These are phyloP conservation scores for Ditula angustiorana DNA, from an alignment of 2,888 invertebrate genomes.

Conservation along the genomic window DNA sequence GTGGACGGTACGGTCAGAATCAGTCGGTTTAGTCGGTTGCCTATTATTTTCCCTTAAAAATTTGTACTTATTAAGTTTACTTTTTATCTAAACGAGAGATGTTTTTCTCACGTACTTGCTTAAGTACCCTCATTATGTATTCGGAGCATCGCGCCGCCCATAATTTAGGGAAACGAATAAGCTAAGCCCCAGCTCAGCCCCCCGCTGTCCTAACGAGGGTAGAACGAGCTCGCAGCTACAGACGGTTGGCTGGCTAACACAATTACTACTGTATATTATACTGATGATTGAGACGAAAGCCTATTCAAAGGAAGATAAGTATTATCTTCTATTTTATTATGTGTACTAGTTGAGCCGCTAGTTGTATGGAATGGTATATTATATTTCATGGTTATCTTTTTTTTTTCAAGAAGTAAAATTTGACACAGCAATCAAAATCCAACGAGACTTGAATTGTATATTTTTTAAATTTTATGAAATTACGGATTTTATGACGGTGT, in stretches of 20 bases:
- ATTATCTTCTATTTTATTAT: not conserved
- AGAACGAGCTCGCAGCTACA: not conserved
- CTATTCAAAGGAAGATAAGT: not conserved
- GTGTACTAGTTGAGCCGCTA: too few relatives aligned
- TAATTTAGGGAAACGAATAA: conserved; percentile 29
- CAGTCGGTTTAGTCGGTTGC: too few relatives aligned
- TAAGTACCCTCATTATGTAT: conserved; percentile 22
- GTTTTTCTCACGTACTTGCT: conserved; percentile 5
- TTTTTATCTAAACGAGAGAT: not conserved
- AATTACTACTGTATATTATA: conserved; percentile 1
- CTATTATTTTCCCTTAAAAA: not conserved
- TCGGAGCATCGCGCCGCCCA: conserved; percentile 25
- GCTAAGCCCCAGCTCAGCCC: conserved; percentile 9
- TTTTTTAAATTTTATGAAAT: too few relatives aligned
- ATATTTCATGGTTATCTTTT: too few relatives aligned
- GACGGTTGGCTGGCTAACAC: conserved; percentile 4
- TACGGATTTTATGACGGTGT: too few relatives aligned
- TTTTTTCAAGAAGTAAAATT: too few relatives aligned
- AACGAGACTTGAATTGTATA: too few relatives aligned
- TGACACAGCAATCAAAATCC: too few relatives aligned
- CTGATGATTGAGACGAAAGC: not conserved
- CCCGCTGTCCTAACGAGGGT: conserved; percentile 24
- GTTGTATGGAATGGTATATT: too few relatives aligned
- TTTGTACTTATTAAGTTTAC: not conserved
- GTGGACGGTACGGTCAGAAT: too few relatives aligned